A percentile compares a stretch with the other conserved stretches of the same genome.
Evolutionary conservation across 2,113 vertebrate species (phyloP).

Genomic region (Esox niger): DNA sequence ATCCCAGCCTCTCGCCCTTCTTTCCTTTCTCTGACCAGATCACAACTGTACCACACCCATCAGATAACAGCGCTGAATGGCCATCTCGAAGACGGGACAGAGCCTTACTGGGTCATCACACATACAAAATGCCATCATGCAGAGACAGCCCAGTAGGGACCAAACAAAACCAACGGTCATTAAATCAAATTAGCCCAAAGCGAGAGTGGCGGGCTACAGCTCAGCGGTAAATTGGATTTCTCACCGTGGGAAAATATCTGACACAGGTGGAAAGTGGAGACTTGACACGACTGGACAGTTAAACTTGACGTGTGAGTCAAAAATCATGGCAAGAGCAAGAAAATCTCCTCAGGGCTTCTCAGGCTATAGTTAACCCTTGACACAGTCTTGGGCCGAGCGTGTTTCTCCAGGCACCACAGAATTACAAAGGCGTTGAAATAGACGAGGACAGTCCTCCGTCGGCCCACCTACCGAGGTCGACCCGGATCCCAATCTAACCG

Average conservation of each 20-base stretch:
- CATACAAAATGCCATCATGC: background rate
- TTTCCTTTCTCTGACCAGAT: background rate
- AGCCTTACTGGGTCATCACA: background rate
- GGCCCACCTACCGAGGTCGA: no score
- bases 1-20: background rate
- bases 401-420: background rate
- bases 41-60: background rate
- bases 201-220: constrained; percentile 4
- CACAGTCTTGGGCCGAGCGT: background rate
- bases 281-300: background rate
- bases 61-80: background rate
- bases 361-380: background rate
- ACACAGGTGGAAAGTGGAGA: background rate
- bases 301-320: background rate
- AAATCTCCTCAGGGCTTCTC: background rate
- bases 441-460: no score
- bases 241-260: background rate
- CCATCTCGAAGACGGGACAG: background rate
- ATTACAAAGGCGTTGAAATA: no score
- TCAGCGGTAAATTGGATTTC: background rate
- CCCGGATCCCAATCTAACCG: no score
- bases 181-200: constrained; percentile 17
- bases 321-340: background rate
- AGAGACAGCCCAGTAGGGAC: no score
- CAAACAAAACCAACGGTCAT: no score